Conservation (phyloP, 2,888 invertebrate genomes). For the Criorhina ranunculi region DNA sequence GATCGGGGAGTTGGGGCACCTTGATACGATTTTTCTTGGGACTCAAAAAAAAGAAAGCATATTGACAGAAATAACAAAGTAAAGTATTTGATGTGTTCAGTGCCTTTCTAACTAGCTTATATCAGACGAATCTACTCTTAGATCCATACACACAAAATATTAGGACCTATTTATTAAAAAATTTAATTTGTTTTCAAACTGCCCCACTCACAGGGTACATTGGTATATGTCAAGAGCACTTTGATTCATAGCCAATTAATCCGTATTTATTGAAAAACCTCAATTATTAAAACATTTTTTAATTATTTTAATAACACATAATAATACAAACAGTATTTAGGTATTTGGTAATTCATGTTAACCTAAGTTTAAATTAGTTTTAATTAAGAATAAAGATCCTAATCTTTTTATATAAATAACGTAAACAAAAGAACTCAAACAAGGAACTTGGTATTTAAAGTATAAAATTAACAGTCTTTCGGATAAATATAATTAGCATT, state of each 20-base stretch:
- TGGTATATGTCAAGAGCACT: background rate
- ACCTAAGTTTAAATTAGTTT: too few relatives aligned
- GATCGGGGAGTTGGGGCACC: slow-evolving; percentile 4
- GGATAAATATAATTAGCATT: too few relatives aligned
- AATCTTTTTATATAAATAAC: too few relatives aligned
- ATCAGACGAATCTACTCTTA: background rate
- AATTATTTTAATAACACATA: too few relatives aligned
- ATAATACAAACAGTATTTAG: too few relatives aligned
- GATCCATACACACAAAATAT: background rate
- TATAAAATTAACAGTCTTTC: too few relatives aligned
- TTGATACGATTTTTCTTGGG: slow-evolving; percentile 1
- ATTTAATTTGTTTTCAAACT: background rate
- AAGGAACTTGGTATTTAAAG: too few relatives aligned
- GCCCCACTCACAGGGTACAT: background rate
- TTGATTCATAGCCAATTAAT: background rate
- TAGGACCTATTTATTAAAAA: background rate
- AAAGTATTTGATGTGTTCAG: slow-evolving; percentile 5
- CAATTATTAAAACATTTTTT: too few relatives aligned
- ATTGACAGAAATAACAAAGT: slow-evolving; percentile 21
- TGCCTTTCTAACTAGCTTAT: slow-evolving; percentile 19
- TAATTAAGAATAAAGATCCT: too few relatives aligned
- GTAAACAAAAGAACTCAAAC: too few relatives aligned
- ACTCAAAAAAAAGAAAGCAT: slow-evolving; percentile 1
- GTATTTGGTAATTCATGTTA: too few relatives aligned
- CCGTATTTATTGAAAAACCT: too few relatives aligned